phyloP scores from a whole-genome alignment of 2,797 vertebrate genomes.

The Rhinophrynus dorsalis region DNA sequence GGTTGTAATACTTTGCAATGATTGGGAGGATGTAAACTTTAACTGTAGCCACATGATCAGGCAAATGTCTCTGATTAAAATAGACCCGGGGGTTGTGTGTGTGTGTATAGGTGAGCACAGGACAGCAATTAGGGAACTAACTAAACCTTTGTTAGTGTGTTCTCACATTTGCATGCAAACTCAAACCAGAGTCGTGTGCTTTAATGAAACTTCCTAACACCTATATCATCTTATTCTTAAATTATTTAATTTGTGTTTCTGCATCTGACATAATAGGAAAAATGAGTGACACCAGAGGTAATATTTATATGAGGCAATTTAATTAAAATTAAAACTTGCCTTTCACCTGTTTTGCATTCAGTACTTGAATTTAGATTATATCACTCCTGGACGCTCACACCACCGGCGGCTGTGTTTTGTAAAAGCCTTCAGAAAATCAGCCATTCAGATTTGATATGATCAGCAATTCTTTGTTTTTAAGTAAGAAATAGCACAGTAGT shows the following conservation, averaged over 20 bases:
- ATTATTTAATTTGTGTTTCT: conserved; percentile 16
- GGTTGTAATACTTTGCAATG: no score
- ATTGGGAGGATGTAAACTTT: no score
- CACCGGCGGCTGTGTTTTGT: background rate
- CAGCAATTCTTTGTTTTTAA: conserved; percentile 6
- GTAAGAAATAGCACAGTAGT: background rate
- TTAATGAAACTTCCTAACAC: conserved; percentile 1
- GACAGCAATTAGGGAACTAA: background rate
- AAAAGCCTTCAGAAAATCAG: background rate
- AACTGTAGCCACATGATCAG: background rate
- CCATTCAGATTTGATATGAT: background rate
- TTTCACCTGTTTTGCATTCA: conserved; percentile 68
- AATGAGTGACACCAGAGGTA: conserved; percentile 58
- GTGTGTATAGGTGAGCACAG: no score
- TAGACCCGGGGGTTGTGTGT: no score
- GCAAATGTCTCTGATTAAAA: no score
- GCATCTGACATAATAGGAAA: conserved; percentile 56
- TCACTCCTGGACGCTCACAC: conserved; percentile 35
- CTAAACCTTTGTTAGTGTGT: conserved; percentile 7
- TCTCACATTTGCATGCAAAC: background rate
- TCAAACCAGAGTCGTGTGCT: background rate
- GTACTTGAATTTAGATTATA: conserved; percentile 73
- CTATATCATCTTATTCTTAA: background rate
- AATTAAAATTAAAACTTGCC: conserved; percentile 79
- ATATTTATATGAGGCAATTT: conserved; percentile 68